Conservation (phyloP, 1,140 invertebrate genomes). For the Callitettix versicolor region DNA sequence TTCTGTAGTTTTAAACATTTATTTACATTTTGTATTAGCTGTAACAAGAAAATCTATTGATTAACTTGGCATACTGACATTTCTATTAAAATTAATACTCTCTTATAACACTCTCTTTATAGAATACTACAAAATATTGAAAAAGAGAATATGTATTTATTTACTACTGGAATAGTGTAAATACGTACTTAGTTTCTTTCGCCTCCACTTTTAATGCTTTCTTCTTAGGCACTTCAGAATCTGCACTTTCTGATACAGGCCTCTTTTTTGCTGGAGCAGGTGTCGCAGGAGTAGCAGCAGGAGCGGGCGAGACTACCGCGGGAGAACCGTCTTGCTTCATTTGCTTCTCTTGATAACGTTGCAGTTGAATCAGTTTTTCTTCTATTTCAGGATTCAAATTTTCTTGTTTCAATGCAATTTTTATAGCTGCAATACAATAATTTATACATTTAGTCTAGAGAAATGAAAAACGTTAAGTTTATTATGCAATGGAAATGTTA, state of each 20-base stretch:
- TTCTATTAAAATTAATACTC: too few species aligned
- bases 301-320: background rate
- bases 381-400: slow-evolving; percentile 88
- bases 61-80: too few species aligned
- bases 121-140: too few species aligned
- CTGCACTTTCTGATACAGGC: background rate
- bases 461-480: too few species aligned
- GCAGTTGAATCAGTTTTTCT: slow-evolving; percentile 78
- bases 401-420: slow-evolving; percentile 71
- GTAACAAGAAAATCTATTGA: too few species aligned
- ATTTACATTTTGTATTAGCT: too few species aligned
- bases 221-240: background rate
- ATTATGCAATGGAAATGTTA: too few species aligned
- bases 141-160: too few species aligned
- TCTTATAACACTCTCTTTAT: too few species aligned
- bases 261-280: background rate
- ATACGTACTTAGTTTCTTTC: slow-evolving; percentile 8
- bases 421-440: slow-evolving; percentile 53
- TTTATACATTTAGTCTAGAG: too few species aligned
- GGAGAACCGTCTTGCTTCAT: slow-evolving; percentile 45
- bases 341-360: slow-evolving; percentile 74
- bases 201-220: background rate
- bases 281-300: background rate
- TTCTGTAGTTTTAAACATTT: too few species aligned
- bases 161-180: too few species aligned